Base-by-base conservation (phyloP, 2,797 vertebrate species). In the Chiloscyllium punctatum region DNA sequence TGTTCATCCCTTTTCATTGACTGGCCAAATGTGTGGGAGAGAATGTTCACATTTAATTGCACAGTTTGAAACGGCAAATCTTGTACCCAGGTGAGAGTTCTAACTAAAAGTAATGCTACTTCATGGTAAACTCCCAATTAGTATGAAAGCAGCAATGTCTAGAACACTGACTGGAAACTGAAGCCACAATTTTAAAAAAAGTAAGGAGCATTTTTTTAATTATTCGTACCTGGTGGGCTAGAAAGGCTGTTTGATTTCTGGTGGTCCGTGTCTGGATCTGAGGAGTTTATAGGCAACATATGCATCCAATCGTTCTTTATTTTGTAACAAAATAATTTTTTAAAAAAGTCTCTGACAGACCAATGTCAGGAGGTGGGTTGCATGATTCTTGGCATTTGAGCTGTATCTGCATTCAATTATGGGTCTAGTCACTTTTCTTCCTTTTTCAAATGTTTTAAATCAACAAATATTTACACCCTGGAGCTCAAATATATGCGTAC, bases 381-480 rank as follows among this genome's bases (percentile, higher is more conserved):
- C 57, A 16, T 91, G 88, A 91, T 91, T 91, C 33, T 53, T 91
- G 88, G 2, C 88, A 91, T 57, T 66, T 4, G 15, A 66, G 53
- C 16, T 62, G n/a, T 51, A 72, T 37, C 37, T 94, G 92, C 25
- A 94, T 94, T 42, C 66, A 94, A 94, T 71, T 71, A 72, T 72
- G 66, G 30, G 92, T 42, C 66, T 91, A 91, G 62, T 91, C 88
- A 84, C 42, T 84, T 84, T 84, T 84, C 82, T 90, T 90, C 57
- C 53, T 66, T 90, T 90, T 90, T 62, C 18, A 90, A 90, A 84
- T 15, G 30, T 18, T 90, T 90, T 90, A 33, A 90, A 90, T 90
- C 53, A 90, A 90, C 87, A 90, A 57, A 62, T 90, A 66, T 90
- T 90, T 90, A 90, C 87, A 84, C 82, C 82, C 82, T 48, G 82